Evolutionary conservation across 1,140 invertebrate species (phyloP).

Genomic region (Hylaeus anthracinus): DNA sequence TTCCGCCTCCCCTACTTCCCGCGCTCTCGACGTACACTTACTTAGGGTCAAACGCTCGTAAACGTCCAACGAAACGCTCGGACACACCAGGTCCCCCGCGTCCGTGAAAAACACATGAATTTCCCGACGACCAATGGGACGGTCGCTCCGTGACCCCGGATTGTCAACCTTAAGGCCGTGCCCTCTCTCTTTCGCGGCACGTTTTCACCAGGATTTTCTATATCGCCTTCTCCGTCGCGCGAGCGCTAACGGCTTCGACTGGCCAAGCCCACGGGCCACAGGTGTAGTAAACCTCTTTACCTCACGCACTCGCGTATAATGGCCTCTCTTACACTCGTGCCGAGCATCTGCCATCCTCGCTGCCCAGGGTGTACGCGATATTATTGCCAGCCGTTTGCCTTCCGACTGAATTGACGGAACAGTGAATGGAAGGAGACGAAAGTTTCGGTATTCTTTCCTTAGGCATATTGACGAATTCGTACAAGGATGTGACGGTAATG

Average conservation of each 20-base stretch:
- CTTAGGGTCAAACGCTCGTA: slow-evolving; percentile 70
- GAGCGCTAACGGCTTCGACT: slow-evolving; percentile 33
- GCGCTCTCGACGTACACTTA: slow-evolving; percentile 53
- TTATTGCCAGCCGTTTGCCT: slow-evolving; percentile 5
- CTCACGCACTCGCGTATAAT: slow-evolving; percentile 64
- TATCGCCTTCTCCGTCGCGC: slow-evolving; percentile 6
- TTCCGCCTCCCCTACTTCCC: slow-evolving; percentile 56
- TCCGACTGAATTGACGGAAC: neutral
- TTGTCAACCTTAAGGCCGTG: slow-evolving; percentile 63
- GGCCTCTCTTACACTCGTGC: slow-evolving; percentile 62
- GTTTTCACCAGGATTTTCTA: slow-evolving; percentile 42
- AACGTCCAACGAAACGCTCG: slow-evolving; percentile 61
- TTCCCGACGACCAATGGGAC: slow-evolving; percentile 65
- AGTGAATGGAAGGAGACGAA: neutral
- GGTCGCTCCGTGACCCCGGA: slow-evolving; percentile 61
- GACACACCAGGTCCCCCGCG: slow-evolving; percentile 26
- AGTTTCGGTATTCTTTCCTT: no score
- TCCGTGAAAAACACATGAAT: slow-evolving; percentile 68
- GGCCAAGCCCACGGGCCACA: slow-evolving; percentile 71
- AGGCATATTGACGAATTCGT: no score
- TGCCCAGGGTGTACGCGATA: slow-evolving; percentile 14
- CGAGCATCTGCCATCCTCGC: slow-evolving; percentile 61
- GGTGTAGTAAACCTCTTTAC: slow-evolving; percentile 73
- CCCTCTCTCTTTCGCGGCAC: neutral
- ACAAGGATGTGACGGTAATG: no score